A percentile compares a stretch with the other conserved stretches of the same genome.
Conservation (phyloP, 1,140 invertebrate species). For the Hylaeus volcanicus region DNA sequence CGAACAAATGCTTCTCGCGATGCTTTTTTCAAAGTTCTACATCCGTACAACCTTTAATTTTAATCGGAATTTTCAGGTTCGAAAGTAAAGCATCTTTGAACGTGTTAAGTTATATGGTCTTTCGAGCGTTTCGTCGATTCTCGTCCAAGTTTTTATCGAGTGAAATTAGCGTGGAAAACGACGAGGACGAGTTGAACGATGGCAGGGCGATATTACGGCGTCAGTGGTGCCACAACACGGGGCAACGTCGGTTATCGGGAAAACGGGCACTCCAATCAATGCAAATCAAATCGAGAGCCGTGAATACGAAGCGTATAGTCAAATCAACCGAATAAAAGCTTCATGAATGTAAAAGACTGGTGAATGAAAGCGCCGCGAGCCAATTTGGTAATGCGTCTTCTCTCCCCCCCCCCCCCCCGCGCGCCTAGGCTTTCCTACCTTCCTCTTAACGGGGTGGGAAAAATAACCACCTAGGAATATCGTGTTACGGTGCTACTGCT, state of each 20-base stretch:
- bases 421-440: constrained; percentile 21
- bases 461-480: constrained; percentile 43
- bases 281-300: constrained; percentile 79
- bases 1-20: background rate
- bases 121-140: background rate
- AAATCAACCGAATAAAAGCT: constrained; percentile 80
- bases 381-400: constrained; percentile 80
- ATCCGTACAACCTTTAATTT: too few species aligned
- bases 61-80: too few species aligned
- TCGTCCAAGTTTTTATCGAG: background rate
- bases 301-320: constrained; percentile 77
- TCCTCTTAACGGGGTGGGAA: constrained; percentile 28
- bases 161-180: constrained; percentile 20
- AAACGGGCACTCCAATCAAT: constrained; percentile 80
- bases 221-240: too few species aligned
- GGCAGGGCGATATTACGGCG: constrained; percentile 7
- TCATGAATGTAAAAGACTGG: constrained; percentile 79
- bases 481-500: constrained; percentile 18
- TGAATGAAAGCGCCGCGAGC: constrained; percentile 71
- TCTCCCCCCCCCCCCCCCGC: background rate
- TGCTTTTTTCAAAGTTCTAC: background rate
- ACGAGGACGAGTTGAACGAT: background rate
- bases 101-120: too few species aligned
- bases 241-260: constrained; percentile 52
- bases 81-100: too few species aligned